Evolutionary conservation across 2,797 vertebrate genomes (phyloP).

Genomic region (Acipenser transmontanus): DNA sequence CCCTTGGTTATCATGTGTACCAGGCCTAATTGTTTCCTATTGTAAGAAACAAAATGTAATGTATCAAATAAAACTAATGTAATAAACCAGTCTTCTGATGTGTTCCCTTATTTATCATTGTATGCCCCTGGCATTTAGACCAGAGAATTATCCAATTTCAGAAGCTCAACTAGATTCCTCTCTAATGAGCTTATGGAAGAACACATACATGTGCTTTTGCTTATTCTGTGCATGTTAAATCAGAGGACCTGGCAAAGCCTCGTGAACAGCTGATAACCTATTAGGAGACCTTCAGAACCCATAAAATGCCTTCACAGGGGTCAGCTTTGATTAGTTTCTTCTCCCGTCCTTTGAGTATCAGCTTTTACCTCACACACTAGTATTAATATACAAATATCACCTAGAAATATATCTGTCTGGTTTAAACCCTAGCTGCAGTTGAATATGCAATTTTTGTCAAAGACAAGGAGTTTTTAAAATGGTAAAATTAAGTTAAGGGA

Average conservation of each 20-base stretch:
- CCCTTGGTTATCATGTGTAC: slow-evolving; percentile 17
- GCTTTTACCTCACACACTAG: no score
- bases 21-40: slow-evolving; percentile 15
- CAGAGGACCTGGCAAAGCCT: background rate
- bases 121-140: slow-evolving; percentile 42
- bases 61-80: slow-evolving; percentile 41
- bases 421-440: no score
- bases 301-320: slow-evolving; percentile 47
- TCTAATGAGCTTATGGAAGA: slow-evolving; percentile 48
- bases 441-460: no score
- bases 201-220: slow-evolving; percentile 18
- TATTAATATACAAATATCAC: no score
- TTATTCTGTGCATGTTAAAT: slow-evolving; percentile 2
- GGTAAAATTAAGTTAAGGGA: no score
- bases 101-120: slow-evolving; percentile 55
- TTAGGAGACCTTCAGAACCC: slow-evolving; percentile 47
- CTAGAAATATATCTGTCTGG: no score
- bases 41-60: slow-evolving; percentile 32
- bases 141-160: slow-evolving; percentile 57
- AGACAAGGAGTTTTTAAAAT: no score
- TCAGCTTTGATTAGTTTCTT: no score
- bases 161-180: slow-evolving; percentile 40
- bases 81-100: slow-evolving; percentile 47
- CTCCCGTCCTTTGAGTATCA: no score
- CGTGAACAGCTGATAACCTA: background rate